Evolutionary conservation across 2,113 vertebrate species (phyloP).

Genomic region (Garra rufa): DNA sequence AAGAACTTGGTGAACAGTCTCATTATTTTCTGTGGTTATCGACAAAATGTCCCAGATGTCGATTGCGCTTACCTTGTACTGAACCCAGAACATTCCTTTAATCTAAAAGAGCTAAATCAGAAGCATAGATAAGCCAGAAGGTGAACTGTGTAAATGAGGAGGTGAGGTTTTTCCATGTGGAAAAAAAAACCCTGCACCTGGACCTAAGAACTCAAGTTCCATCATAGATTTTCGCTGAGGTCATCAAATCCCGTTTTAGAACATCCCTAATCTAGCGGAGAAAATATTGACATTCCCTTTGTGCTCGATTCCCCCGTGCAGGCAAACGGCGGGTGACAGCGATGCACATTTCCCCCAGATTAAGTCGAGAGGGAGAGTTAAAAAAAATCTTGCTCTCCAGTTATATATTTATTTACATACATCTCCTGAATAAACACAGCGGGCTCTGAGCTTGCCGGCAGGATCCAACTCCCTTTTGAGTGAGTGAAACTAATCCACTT

Average conservation of each 20-base stretch:
- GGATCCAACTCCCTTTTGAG: constrained; percentile 47
- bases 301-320: constrained; percentile 57
- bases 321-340: constrained; percentile 58
- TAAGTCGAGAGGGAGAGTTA: constrained; percentile 22
- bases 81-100: background rate
- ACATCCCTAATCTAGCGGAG: constrained; percentile 54
- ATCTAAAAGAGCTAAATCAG: background rate
- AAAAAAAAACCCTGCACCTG: constrained; percentile 18
- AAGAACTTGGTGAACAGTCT: background rate
- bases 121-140: background rate
- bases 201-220: background rate
- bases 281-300: constrained; percentile 61
- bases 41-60: background rate
- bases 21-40: background rate
- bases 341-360: constrained; percentile 59
- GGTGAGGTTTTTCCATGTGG: background rate
- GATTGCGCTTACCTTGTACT: background rate
- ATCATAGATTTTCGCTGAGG: constrained; percentile 49
- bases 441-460: constrained; percentile 45
- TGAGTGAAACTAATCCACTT: constrained; percentile 64
- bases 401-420: constrained; percentile 62
- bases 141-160: constrained; percentile 43
- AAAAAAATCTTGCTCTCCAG: background rate
- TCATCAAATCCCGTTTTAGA: constrained; percentile 58
- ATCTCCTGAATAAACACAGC: constrained; percentile 46